Conservation (phyloP, 1,140 invertebrate genomes). For the Drosophila ercepeae region DNA sequence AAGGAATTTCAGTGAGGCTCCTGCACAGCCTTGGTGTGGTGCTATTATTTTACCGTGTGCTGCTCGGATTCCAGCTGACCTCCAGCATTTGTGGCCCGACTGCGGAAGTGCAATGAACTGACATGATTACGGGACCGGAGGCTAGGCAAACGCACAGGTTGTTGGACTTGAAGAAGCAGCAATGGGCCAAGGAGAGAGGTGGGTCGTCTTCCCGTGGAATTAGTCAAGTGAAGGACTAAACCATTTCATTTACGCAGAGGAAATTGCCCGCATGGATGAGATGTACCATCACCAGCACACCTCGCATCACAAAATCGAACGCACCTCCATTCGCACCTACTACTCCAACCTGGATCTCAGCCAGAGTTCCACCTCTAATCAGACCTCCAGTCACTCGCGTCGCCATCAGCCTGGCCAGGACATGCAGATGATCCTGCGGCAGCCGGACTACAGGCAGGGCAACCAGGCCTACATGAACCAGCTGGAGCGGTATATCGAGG, state of each 20-base stretch:
- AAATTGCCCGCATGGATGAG: slow-evolving; percentile 86
- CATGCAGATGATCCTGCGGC: slow-evolving; percentile 38
- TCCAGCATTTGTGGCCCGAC: slow-evolving; percentile 26
- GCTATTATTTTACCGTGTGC: slow-evolving; percentile 7
- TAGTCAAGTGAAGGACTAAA: neutral
- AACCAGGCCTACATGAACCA: slow-evolving; percentile 65
- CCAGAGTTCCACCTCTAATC: slow-evolving; percentile 54
- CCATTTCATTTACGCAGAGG: slow-evolving; percentile 84
- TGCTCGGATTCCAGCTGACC: slow-evolving; percentile 38
- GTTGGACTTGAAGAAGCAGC: slow-evolving; percentile 88
- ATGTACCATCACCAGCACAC: slow-evolving; percentile 77
- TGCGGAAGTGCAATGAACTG: slow-evolving; percentile 61
- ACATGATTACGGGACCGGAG: slow-evolving; percentile 80
- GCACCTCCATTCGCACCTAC: slow-evolving; percentile 83
- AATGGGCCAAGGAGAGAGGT: slow-evolving; percentile 90
- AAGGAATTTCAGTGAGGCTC: slow-evolving; percentile 53
- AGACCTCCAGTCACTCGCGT: slow-evolving; percentile 58
- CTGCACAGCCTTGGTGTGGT: slow-evolving; percentile 40
- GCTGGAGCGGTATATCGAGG: slow-evolving; percentile 70
- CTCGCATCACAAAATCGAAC: slow-evolving; percentile 77
- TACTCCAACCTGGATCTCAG: slow-evolving; percentile 82
- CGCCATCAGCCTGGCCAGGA: slow-evolving; percentile 22
- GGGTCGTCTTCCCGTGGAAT: slow-evolving; percentile 27
- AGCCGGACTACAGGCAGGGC: slow-evolving; percentile 39
- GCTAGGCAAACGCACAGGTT: slow-evolving; percentile 84